phyloP scores from a whole-genome alignment of 1,140 invertebrate species.

The Heliothis virescens region DNA sequence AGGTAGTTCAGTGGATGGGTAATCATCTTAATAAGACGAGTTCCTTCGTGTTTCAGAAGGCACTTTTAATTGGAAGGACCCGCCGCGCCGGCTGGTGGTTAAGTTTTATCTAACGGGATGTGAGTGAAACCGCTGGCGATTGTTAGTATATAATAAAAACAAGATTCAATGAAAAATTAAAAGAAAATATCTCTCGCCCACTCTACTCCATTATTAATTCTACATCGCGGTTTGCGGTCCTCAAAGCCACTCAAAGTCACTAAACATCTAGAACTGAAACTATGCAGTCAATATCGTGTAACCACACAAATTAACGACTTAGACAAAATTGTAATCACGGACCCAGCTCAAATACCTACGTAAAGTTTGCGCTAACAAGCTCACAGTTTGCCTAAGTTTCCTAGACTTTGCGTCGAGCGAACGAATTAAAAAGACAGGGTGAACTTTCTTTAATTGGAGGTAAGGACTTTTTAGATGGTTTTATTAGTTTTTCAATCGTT shows the following conservation, averaged over 20 bases:
- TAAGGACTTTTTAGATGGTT: slow-evolving; percentile 18
- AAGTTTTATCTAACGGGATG: too few species aligned
- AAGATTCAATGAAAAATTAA: neutral
- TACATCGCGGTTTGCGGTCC: neutral
- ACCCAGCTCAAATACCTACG: slow-evolving; percentile 29
- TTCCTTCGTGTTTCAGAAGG: too few species aligned
- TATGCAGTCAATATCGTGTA: slow-evolving; percentile 33
- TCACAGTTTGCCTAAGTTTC: slow-evolving; percentile 14
- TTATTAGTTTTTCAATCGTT: slow-evolving; percentile 22
- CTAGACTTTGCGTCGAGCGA: slow-evolving; percentile 9
- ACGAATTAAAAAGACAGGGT: slow-evolving; percentile 44
- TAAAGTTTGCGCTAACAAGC: slow-evolving; percentile 22
- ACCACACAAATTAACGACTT: slow-evolving; percentile 25
- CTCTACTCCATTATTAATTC: neutral
- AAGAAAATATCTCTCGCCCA: neutral
- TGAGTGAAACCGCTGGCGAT: too few species aligned
- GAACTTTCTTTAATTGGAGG: slow-evolving; percentile 42
- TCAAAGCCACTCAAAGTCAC: slow-evolving; percentile 11
- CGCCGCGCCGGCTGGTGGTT: too few species aligned
- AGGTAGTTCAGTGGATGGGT: too few species aligned
- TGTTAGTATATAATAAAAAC: too few species aligned
- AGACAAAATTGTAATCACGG: slow-evolving; percentile 41
- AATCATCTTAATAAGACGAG: too few species aligned
- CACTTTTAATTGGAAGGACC: too few species aligned
- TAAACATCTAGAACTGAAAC: neutral